Evolutionary conservation across 23 tunicate genomes (phyloP), one percentile per base, ranked within the genome.

Genomic region (Ciona savignyi): DNA sequence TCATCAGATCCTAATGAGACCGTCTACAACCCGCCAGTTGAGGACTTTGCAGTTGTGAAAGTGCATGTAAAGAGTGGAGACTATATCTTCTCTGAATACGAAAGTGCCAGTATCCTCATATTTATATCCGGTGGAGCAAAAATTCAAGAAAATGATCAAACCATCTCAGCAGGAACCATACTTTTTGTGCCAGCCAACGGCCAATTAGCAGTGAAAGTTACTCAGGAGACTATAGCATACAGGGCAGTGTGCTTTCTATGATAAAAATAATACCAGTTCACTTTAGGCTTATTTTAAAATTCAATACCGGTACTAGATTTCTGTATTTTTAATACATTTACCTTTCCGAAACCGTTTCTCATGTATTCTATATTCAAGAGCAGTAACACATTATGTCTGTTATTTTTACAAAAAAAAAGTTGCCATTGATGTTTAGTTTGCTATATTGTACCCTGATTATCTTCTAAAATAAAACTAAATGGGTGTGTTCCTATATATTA

Each of bases 21-120:
- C 11, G 48, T 74, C 27, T 91, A 91, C 77, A 80, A 91, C 67
- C 97, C 97, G 24, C 90, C 97, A 0, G 86, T 91, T 33, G 80
- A 91, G 60, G 97, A 91, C 51, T 91, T 91, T 84, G 97, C 97
- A 49, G 97, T 91, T 48, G 63, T 78, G 11, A 33, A 77, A 20
- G 34, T 85, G 3, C n/a, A 29, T 23, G 35, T 91, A n/a, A 65
- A 62, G 11, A 1, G 65, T 25, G 35, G 30, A 1, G 21, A 62
- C n/a, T 91, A 91, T 71, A 35, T 35, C 6, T 76, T 84, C 27
- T 3, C 63, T 11, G 60, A 62, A 11, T 60, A 66, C 22, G 91
- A 91, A 2, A 68, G 91, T 76, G 91, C 91, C 24, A 91, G 97
- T 71, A 91, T 91, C 32, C 27, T 91, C 20, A 62, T 91, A 34